phyloP scores from a whole-genome alignment of 2,888 invertebrate genomes.

The Melanargia galathea region DNA sequence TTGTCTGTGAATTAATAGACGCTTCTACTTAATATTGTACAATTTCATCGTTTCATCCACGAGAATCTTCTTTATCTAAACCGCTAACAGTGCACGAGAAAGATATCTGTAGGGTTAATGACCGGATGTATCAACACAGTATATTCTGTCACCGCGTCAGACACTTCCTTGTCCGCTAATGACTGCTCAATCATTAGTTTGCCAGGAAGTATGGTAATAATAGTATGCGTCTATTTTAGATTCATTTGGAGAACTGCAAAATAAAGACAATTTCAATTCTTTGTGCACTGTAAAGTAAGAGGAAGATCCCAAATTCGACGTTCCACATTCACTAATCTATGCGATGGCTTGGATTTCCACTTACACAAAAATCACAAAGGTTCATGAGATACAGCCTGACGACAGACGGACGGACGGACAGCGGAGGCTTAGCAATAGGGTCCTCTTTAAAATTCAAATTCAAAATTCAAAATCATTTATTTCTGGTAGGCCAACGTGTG shows the following conservation, averaged over 20 bases:
- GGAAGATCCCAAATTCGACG: background rate
- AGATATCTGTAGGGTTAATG: slow-evolving; percentile 16
- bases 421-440: too few species aligned
- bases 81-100: background rate
- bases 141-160: slow-evolving; percentile 22
- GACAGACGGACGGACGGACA: too few species aligned
- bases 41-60: background rate
- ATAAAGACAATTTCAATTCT: background rate
- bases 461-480: too few species aligned
- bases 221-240: slow-evolving; percentile 11
- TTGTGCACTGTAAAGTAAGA: background rate
- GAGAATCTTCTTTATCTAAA: background rate
- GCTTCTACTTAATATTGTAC: background rate
- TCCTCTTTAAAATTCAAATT: too few species aligned
- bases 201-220: slow-evolving; percentile 29
- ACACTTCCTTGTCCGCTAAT: slow-evolving; percentile 34
- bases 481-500: too few species aligned
- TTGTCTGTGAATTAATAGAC: too few species aligned
- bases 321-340: background rate
- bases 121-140: slow-evolving; percentile 31
- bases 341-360: background rate
- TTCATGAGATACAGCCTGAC: too few species aligned
- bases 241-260: background rate
- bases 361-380: too few species aligned
- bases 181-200: slow-evolving; percentile 35